These are phyloP conservation scores for Tenthredo notha DNA, from an alignment of 2,888 invertebrate genomes.

Conservation along the genomic window DNA sequence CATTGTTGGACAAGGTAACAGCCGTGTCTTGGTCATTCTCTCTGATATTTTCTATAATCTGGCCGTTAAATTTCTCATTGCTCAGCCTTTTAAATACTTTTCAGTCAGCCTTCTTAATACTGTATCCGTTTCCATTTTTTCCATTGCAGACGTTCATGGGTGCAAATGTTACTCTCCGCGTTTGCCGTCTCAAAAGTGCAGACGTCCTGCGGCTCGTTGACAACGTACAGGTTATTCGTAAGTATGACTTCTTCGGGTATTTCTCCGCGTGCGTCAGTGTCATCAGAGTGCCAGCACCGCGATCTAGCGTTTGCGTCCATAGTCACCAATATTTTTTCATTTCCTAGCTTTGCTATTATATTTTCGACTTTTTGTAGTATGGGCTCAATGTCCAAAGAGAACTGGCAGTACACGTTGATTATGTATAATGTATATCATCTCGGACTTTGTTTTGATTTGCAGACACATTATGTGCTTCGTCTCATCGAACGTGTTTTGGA, in stretches of 20 bases:
- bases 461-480: background rate
- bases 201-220: background rate
- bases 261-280: background rate
- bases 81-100: background rate
- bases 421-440: background rate
- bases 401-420: background rate
- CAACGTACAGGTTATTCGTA: background rate
- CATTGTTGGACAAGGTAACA: background rate
- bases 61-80: background rate
- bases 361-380: background rate
- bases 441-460: background rate
- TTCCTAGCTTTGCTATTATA: background rate
- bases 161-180: background rate
- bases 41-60: background rate
- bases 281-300: background rate
- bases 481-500: background rate
- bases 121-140: background rate
- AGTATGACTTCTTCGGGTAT: background rate
- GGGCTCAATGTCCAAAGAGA: background rate
- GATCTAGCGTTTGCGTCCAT: background rate
- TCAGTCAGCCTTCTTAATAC: background rate
- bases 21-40: background rate
- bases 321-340: background rate
- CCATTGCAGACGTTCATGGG: too few species aligned
- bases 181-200: background rate